These are phyloP conservation scores for Tinamus major DNA, from an alignment of 2,797 vertebrate genomes.

Conservation along the genomic window DNA sequence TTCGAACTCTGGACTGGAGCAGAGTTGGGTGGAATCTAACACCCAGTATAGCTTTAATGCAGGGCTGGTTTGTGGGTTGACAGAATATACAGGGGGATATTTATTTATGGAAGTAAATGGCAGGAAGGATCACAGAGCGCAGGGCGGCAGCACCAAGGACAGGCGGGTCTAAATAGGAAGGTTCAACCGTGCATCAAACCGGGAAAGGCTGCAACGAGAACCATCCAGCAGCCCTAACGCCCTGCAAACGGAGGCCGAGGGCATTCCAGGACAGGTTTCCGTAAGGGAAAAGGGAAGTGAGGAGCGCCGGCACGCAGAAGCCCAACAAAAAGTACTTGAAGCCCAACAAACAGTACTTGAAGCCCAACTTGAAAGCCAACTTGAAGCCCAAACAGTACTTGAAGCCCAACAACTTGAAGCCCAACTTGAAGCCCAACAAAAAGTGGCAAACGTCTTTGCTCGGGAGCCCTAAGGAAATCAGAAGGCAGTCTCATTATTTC, in stretches of 20 bases:
- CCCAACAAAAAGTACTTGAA: fast-evolving
- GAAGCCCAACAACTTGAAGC: no score
- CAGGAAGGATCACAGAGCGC: neutral
- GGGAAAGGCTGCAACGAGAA: neutral
- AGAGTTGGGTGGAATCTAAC: fast-evolving
- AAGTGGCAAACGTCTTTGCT: neutral
- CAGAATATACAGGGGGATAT: fast-evolving
- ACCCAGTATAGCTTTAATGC: no score
- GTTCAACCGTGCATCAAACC: neutral
- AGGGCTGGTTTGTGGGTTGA: neutral
- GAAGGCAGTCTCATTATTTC: neutral
- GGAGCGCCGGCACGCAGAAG: neutral
- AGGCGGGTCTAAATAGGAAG: fast-evolving
- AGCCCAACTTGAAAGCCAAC: no score
- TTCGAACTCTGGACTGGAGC: neutral
- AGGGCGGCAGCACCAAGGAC: neutral
- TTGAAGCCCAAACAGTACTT: no score
- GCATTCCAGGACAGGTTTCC: fast-evolving
- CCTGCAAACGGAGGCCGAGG: fast-evolving
- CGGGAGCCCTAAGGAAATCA: neutral
- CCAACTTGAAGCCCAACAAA: neutral
- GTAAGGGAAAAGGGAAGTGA: fast-evolving
- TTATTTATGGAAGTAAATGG: neutral
- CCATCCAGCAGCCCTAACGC: fast-evolving
- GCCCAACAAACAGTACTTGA: no score